phyloP scores from a whole-genome alignment of 2,113 vertebrate genomes.

The Addax nasomaculatus region DNA sequence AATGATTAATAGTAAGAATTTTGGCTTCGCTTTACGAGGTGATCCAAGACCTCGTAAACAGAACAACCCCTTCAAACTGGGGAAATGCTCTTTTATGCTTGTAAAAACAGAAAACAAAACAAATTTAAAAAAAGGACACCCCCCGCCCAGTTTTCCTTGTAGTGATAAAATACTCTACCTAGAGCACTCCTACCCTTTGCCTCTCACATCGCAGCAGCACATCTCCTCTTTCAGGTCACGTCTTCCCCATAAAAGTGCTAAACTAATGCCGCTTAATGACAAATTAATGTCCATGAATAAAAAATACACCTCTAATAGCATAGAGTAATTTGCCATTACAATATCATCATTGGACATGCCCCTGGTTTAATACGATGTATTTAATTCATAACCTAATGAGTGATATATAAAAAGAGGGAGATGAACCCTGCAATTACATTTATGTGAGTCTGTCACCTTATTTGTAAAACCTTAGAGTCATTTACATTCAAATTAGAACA shows the following conservation, averaged over 20 bases:
- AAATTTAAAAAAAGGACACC: slow-evolving; percentile 46
- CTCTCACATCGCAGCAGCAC: slow-evolving; percentile 72
- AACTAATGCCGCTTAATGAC: slow-evolving; percentile 92
- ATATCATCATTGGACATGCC: slow-evolving; percentile 93
- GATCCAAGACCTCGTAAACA: slow-evolving; percentile 38
- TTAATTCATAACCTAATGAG: slow-evolving; percentile 94
- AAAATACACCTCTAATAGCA: slow-evolving; percentile 92
- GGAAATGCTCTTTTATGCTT: slow-evolving; percentile 45
- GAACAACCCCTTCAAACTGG: slow-evolving; percentile 44
- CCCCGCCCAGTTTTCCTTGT: not conserved
- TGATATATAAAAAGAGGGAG: slow-evolving; percentile 92
- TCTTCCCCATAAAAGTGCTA: slow-evolving; percentile 89
- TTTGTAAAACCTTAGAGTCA: slow-evolving; percentile 93
- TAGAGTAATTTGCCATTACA: slow-evolving; percentile 92
- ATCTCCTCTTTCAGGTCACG: slow-evolving; percentile 88
- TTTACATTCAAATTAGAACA: slow-evolving; percentile 93
- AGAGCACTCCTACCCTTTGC: slow-evolving; percentile 61
- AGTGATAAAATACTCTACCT: slow-evolving; percentile 54
- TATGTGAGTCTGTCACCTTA: slow-evolving; percentile 93
- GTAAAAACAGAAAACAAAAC: slow-evolving; percentile 47
- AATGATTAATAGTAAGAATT: slow-evolving; percentile 58
- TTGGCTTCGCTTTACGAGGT: slow-evolving; percentile 14
- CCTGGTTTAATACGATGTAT: slow-evolving; percentile 93
- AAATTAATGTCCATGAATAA: slow-evolving; percentile 93
- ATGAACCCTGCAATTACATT: slow-evolving; percentile 92